Evolutionary conservation across 2,888 invertebrate genomes (phyloP).

Genomic region (Amphiduros pacificus): DNA sequence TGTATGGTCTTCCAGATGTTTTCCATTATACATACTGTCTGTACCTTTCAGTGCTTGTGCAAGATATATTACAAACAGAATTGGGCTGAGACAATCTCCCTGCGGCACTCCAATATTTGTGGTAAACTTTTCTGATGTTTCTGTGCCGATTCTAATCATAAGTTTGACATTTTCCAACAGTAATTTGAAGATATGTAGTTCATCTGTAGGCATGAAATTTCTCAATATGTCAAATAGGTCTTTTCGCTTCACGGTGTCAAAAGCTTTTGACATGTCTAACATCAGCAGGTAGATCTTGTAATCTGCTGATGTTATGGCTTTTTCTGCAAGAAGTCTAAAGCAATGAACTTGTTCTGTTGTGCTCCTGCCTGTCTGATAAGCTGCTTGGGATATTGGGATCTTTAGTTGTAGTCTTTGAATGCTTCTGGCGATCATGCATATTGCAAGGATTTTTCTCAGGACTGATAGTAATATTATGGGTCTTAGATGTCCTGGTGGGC

Average conservation of each 20-base stretch:
- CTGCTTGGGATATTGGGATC: neutral
- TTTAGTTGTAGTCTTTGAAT: neutral
- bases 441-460: neutral
- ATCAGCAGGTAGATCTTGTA: neutral
- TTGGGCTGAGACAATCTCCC: slow-evolving; percentile 17
- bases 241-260: slow-evolving; percentile 1
- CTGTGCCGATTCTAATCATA: neutral
- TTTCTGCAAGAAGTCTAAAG: slow-evolving; percentile 1
- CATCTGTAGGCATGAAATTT: neutral
- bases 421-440: neutral
- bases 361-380: neutral
- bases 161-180: slow-evolving; percentile 3
- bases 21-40: too few species aligned
- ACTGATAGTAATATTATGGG: neutral
- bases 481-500: slow-evolving; percentile 2
- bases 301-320: neutral
- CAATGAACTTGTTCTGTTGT: slow-evolving; percentile 3
- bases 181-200: slow-evolving; percentile 5
- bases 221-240: neutral
- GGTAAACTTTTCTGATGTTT: slow-evolving; percentile 9
- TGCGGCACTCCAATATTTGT: slow-evolving; percentile 18
- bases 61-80: slow-evolving; percentile 14
- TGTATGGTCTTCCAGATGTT: neutral
- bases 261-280: slow-evolving; percentile 3
- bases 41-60: slow-evolving; percentile 11